These are phyloP conservation scores for Piscicola geometra DNA, from an alignment of 2,888 invertebrate genomes.

Conservation along the genomic window DNA sequence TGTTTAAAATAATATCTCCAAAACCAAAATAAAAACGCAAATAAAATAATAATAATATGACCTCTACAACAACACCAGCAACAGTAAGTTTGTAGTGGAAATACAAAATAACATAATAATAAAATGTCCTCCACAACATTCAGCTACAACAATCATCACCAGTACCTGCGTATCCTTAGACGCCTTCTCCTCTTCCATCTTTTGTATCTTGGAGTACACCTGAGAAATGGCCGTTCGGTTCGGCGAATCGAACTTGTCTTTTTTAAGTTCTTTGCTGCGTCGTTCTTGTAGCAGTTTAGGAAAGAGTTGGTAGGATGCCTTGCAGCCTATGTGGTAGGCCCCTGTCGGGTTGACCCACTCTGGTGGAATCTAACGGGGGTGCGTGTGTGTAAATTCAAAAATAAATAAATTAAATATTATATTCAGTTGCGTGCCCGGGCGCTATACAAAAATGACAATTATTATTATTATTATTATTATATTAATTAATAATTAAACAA, in stretches of 20 bases:
- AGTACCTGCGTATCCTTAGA: neutral
- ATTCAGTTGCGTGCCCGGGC: too few relatives aligned
- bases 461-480: neutral
- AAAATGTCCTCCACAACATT: too few relatives aligned
- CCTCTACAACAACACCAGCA: too few relatives aligned
- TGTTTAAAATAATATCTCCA: too few relatives aligned
- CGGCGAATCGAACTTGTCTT: constrained; percentile 76
- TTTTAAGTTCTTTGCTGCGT: constrained; percentile 70
- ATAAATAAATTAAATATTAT: too few relatives aligned
- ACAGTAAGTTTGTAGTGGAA: too few relatives aligned
- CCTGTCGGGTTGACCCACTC: constrained; percentile 78
- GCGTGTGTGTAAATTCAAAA: too few relatives aligned
- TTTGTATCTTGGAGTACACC: constrained; percentile 57
- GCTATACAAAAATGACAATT: too few relatives aligned
- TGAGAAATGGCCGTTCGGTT: constrained; percentile 76
- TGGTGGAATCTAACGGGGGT: constrained; percentile 79
- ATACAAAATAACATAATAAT: too few relatives aligned
- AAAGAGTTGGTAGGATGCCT: constrained; percentile 79
- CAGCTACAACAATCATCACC: too few relatives aligned
- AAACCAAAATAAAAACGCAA: too few relatives aligned
- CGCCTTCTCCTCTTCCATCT: constrained; percentile 33
- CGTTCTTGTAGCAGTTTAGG: constrained; percentile 77
- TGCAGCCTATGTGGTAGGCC: constrained; percentile 79
- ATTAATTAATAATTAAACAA: neutral
- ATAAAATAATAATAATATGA: too few relatives aligned